Evolutionary conservation across 1,140 invertebrate species (phyloP).

Genomic region (Pseudomyrmex gracilis): DNA sequence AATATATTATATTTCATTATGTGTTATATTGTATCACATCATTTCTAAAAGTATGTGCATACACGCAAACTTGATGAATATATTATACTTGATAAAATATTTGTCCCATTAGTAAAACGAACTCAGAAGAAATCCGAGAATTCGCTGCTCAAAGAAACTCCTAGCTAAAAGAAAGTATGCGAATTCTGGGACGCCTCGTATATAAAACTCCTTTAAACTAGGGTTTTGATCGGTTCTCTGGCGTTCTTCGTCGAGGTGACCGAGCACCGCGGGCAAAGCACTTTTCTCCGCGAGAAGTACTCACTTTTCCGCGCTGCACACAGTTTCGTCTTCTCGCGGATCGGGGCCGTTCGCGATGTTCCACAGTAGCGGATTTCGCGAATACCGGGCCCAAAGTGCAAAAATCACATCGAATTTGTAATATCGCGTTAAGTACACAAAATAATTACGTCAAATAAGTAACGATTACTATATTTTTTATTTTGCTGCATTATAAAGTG

Average conservation of each 20-base stretch:
- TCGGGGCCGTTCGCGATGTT: slow-evolving; percentile 64
- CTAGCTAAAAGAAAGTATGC: slow-evolving; percentile 6
- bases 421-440: too few species aligned
- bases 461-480: too few species aligned
- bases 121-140: neutral
- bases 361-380: slow-evolving; percentile 38
- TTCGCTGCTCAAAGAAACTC: neutral
- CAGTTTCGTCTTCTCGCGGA: slow-evolving; percentile 58
- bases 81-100: neutral
- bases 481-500: too few species aligned
- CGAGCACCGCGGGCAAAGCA: slow-evolving; percentile 52
- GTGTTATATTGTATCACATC: too few species aligned
- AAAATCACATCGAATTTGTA: neutral
- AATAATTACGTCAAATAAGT: too few species aligned
- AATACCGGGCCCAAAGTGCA: slow-evolving; percentile 13
- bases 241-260: slow-evolving; percentile 51
- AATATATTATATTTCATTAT: too few species aligned
- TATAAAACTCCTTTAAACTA: slow-evolving; percentile 15
- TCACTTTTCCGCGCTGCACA: slow-evolving; percentile 54
- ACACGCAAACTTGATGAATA: too few species aligned
- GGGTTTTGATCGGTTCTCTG: slow-evolving; percentile 44
- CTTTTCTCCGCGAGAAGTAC: slow-evolving; percentile 58
- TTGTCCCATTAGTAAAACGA: neutral
- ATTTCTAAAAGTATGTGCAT: too few species aligned
- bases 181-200: slow-evolving; percentile 20